Evolutionary conservation across 1,140 invertebrate genomes (phyloP).

Genomic region (Ditylenchus dipsaci): DNA sequence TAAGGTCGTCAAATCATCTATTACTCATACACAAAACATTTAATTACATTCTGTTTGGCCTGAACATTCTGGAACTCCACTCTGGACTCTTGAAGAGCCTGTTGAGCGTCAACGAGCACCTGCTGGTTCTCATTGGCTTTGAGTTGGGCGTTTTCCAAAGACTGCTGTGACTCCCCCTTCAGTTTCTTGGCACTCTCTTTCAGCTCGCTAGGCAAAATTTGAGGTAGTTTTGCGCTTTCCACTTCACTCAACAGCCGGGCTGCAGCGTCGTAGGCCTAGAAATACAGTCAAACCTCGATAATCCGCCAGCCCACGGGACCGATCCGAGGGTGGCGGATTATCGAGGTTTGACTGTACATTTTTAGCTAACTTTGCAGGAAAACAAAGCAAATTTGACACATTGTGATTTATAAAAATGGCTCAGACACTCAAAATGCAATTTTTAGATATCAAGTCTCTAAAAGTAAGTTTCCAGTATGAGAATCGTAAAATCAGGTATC

Average conservation of each 20-base stretch:
- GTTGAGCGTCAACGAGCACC: slow-evolving; percentile 18
- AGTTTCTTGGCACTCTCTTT: slow-evolving; percentile 38
- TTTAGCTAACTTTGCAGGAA: too few relatives aligned
- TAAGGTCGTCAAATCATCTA: not conserved
- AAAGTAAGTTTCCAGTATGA: too few relatives aligned
- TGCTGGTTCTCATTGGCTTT: slow-evolving; percentile 23
- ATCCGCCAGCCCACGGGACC: too few relatives aligned
- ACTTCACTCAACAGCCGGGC: slow-evolving; percentile 41
- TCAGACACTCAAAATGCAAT: too few relatives aligned
- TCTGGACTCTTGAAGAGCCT: slow-evolving; percentile 28
- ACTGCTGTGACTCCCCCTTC: slow-evolving; percentile 35
- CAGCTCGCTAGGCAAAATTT: slow-evolving; percentile 44
- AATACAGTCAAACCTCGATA: not conserved
- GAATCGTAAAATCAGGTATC: too few relatives aligned
- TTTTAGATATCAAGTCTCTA: too few relatives aligned
- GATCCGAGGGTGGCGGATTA: too few relatives aligned
- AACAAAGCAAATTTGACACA: too few relatives aligned
- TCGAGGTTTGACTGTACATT: too few relatives aligned
- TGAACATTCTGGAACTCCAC: slow-evolving; percentile 26
- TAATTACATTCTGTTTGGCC: slow-evolving; percentile 21
- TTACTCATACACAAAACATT: not conserved
- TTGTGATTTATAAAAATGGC: too few relatives aligned
- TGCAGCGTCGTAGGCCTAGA: slow-evolving; percentile 29
- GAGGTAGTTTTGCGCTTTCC: slow-evolving; percentile 51
- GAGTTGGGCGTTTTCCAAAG: slow-evolving; percentile 39